Evolutionary conservation across 2,888 invertebrate genomes (phyloP).

Genomic region (Clusia tigrina): DNA sequence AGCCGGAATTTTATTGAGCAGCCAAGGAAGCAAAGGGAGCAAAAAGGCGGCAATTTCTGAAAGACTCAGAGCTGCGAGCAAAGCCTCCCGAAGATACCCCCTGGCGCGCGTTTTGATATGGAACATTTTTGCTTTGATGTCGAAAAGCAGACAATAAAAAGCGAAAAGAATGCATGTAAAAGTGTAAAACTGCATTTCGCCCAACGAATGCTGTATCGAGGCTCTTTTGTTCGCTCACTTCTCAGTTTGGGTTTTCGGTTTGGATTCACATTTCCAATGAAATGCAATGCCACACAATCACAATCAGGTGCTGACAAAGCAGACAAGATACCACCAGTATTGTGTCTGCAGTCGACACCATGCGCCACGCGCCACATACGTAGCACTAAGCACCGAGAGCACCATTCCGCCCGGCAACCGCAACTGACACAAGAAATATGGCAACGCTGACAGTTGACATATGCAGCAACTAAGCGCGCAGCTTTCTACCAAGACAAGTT

Average conservation of each 20-base stretch:
- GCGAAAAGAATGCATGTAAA: constrained; percentile 4
- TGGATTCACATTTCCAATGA: constrained; percentile 50
- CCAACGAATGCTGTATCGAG: no score
- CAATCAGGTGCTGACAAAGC: constrained; percentile 50
- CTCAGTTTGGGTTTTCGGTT: no score
- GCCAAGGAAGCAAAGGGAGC: background rate
- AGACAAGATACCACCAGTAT: background rate
- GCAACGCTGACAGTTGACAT: constrained; percentile 51
- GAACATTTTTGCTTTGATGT: background rate
- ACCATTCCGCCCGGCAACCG: constrained; percentile 6
- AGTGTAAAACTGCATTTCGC: constrained; percentile 13
- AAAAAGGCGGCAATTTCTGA: constrained; percentile 33
- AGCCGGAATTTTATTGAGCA: constrained; percentile 17
- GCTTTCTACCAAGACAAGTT: no score
- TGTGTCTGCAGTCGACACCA: no score
- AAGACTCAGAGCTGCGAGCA: constrained; percentile 33
- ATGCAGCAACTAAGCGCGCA: constrained; percentile 41
- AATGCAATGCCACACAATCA: constrained; percentile 36
- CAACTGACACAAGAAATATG: constrained; percentile 46
- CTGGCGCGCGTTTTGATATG: constrained; percentile 51
- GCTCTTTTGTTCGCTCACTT: no score
- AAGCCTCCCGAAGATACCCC: constrained; percentile 46
- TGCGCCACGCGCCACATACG: constrained; percentile 25
- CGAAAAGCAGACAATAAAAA: background rate
- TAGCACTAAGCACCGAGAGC: constrained; percentile 30